phyloP scores from a whole-genome alignment of 2,888 invertebrate genomes.

The Leptinotarsa haldemani region DNA sequence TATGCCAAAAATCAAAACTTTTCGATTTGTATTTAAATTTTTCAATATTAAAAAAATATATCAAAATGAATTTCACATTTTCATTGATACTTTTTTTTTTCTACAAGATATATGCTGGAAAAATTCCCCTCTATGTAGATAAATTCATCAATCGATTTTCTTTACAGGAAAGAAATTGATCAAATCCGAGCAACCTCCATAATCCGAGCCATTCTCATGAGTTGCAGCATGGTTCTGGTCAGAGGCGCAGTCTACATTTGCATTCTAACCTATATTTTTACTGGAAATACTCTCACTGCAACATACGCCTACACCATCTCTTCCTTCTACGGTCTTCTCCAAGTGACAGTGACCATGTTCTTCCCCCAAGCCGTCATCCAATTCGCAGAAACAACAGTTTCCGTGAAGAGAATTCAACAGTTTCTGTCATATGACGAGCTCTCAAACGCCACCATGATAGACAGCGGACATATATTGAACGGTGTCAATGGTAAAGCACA shows the following conservation, averaged over 20 bases:
- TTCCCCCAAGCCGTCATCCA: slow-evolving; percentile 75
- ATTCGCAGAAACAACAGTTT: slow-evolving; percentile 73
- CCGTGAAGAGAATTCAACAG: slow-evolving; percentile 67
- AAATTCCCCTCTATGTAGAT: no score
- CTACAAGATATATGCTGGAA: no score
- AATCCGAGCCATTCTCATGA: slow-evolving; percentile 74
- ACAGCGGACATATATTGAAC: neutral
- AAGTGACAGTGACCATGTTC: slow-evolving; percentile 73
- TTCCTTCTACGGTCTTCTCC: slow-evolving; percentile 80
- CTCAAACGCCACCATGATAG: neutral
- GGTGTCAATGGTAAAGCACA: slow-evolving; percentile 18
- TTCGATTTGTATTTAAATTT: no score
- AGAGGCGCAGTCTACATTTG: slow-evolving; percentile 86
- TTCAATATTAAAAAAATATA: no score
- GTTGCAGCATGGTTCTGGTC: slow-evolving; percentile 80
- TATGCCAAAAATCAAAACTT: no score
- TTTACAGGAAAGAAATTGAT: slow-evolving; percentile 74
- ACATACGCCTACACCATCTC: slow-evolving; percentile 80
- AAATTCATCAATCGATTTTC: neutral
- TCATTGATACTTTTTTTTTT: no score
- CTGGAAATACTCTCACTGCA: slow-evolving; percentile 69
- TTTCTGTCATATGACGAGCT: slow-evolving; percentile 65
- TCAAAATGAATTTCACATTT: no score
- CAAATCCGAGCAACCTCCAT: slow-evolving; percentile 74
- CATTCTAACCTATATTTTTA: slow-evolving; percentile 78